These are phyloP conservation scores for Bombus ignitus DNA, from an alignment of 1,140 invertebrate species.

Conservation along the genomic window DNA sequence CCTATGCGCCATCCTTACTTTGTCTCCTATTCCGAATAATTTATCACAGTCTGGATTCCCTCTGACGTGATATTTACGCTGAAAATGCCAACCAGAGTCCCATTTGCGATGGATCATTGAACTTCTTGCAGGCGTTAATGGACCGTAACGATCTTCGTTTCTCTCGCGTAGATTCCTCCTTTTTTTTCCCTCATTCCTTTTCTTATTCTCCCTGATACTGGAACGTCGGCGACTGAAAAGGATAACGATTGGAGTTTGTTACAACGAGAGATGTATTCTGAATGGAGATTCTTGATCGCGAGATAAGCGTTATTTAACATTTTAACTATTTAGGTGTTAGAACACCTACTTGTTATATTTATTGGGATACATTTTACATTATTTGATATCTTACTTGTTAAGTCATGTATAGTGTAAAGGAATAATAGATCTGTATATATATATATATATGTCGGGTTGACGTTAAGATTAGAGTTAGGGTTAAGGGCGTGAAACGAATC, in stretches of 20 bases:
- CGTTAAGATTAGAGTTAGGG: too few species aligned
- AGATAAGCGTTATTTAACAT: not conserved
- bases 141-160: not conserved
- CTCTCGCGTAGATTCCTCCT: not conserved
- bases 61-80: not conserved
- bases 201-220: too few species aligned
- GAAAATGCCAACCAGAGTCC: not conserved
- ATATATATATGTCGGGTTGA: too few species aligned
- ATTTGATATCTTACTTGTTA: too few species aligned
- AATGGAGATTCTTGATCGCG: not conserved
- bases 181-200: too few species aligned
- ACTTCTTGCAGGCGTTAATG: not conserved
- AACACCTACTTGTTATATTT: not conserved
- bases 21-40: slow-evolving; percentile 13
- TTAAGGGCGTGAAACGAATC: too few species aligned
- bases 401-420: too few species aligned
- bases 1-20: not conserved
- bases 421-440: too few species aligned
- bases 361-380: too few species aligned
- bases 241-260: not conserved
- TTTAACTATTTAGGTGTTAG: not conserved
- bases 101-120: slow-evolving; percentile 10
- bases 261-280: not conserved
- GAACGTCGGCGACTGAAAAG: not conserved
- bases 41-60: not conserved